These are phyloP conservation scores for Drosophila macrothrix DNA, from an alignment of 2,888 invertebrate genomes.

Conservation along the genomic window DNA sequence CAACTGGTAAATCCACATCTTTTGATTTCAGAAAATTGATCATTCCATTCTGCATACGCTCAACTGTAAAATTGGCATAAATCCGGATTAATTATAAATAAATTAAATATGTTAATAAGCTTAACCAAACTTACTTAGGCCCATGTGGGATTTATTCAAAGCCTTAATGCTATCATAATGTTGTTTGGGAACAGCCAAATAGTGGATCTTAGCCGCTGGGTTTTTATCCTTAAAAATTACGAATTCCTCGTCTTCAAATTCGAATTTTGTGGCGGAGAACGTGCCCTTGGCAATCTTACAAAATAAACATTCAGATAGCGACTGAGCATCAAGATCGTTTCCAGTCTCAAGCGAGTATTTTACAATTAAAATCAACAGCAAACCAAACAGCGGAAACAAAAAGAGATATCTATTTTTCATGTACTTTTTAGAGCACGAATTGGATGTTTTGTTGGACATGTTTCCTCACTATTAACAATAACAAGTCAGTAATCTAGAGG, in stretches of 20 bases:
- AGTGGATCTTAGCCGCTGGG: conserved; percentile 92
- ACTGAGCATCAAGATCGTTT: not conserved
- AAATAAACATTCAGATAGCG: conserved; percentile 87
- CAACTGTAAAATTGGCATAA: conserved; percentile 86
- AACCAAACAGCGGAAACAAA: not conserved
- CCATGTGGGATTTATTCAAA: conserved; percentile 88
- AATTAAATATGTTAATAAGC: conserved; percentile 7
- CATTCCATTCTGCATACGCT: conserved; percentile 87
- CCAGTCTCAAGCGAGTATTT: conserved; percentile 24
- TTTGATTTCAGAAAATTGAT: conserved; percentile 86
- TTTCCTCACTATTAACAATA: conserved; percentile 12
- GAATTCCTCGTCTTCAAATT: conserved; percentile 90
- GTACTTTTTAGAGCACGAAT: not conserved
- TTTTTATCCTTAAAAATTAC: conserved; percentile 93
- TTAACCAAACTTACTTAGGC: conserved; percentile 87
- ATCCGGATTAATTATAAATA: not conserved
- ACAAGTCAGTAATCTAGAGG: conserved; percentile 6
- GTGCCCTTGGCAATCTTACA: conserved; percentile 89
- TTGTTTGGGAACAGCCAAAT: conserved; percentile 90
- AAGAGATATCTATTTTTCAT: conserved; percentile 27
- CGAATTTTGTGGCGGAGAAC: conserved; percentile 87
- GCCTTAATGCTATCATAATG: conserved; percentile 91
- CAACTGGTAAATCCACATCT: conserved; percentile 85
- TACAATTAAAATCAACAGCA: conserved; percentile 10
- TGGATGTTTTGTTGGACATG: conserved; percentile 16